Evolutionary conservation across 2,888 invertebrate species (phyloP).

Genomic region (Tiliacea citrago): DNA sequence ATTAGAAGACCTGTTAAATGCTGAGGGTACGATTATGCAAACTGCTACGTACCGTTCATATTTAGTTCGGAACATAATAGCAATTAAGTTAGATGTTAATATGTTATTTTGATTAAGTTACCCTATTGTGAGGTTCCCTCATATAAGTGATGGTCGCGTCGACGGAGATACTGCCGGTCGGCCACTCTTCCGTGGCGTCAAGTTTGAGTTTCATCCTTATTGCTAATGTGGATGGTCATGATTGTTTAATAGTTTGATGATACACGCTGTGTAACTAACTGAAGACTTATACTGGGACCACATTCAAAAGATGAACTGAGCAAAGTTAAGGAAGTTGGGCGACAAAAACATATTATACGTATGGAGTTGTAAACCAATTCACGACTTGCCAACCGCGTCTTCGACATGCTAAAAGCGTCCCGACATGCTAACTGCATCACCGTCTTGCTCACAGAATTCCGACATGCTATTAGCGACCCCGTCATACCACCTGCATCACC

Average conservation of each 20-base stretch:
- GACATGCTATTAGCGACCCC: too few relatives aligned
- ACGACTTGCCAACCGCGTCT: too few relatives aligned
- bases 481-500: too few relatives aligned
- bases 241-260: constrained; percentile 37
- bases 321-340: neutral
- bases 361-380: too few relatives aligned
- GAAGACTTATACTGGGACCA: neutral
- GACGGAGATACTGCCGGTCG: constrained; percentile 52
- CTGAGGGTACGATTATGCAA: constrained; percentile 68
- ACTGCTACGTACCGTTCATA: constrained; percentile 65
- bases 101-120: constrained; percentile 71
- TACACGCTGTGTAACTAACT: constrained; percentile 4
- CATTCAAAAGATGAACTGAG: neutral
- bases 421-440: too few relatives aligned
- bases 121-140: constrained; percentile 62
- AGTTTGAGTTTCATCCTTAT: constrained; percentile 50
- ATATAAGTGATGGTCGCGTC: constrained; percentile 56
- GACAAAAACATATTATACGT: too few relatives aligned
- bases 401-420: too few relatives aligned
- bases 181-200: constrained; percentile 41
- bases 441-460: too few relatives aligned
- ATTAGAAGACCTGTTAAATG: constrained; percentile 70
- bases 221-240: constrained; percentile 47
- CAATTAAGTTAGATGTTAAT: constrained; percentile 69
- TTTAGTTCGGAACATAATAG: constrained; percentile 67